A percentile compares a stretch with the other conserved stretches of the same genome.
phyloP scores from a whole-genome alignment of 2,113 vertebrate species.

The Austrofundulus limnaeus region DNA sequence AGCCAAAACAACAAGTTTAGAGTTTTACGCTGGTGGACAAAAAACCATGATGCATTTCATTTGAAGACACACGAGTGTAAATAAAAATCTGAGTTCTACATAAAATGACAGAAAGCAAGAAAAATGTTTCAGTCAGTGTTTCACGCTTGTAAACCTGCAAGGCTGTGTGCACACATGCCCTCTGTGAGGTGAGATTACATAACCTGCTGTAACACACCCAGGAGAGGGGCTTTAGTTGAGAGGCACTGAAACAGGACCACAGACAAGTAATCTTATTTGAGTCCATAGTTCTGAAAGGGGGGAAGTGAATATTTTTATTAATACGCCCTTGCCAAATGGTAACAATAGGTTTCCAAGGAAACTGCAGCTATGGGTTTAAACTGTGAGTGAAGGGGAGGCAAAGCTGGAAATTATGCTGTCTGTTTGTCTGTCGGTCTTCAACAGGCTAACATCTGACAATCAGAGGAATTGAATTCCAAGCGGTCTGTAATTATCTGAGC shows the following conservation, averaged over 20 bases:
- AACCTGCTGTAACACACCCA: constrained; percentile 54
- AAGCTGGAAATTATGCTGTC: constrained; percentile 3
- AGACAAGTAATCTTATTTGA: constrained; percentile 47
- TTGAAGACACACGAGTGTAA: background rate
- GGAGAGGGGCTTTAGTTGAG: constrained; percentile 20
- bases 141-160: constrained; percentile 8
- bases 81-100: background rate
- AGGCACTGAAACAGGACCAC: constrained; percentile 38
- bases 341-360: constrained; percentile 47
- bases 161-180: constrained; percentile 46
- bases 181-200: constrained; percentile 44
- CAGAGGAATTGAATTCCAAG: background rate
- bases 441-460: background rate
- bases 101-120: background rate
- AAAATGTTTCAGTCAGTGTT: background rate
- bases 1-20: too few relatives aligned
- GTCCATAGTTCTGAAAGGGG: constrained; percentile 5
- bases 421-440: too few relatives aligned
- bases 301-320: constrained; percentile 27
- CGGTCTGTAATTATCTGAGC: background rate
- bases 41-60: background rate
- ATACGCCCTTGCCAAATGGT: constrained; percentile 24
- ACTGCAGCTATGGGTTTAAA: constrained; percentile 12
- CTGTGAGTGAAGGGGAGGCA: background rate
- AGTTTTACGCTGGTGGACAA: background rate